Evolutionary conservation across 2,797 vertebrate genomes (phyloP), one percentile per base, ranked within the genome.

Genomic region (Microcaecilia unicolor): DNA sequence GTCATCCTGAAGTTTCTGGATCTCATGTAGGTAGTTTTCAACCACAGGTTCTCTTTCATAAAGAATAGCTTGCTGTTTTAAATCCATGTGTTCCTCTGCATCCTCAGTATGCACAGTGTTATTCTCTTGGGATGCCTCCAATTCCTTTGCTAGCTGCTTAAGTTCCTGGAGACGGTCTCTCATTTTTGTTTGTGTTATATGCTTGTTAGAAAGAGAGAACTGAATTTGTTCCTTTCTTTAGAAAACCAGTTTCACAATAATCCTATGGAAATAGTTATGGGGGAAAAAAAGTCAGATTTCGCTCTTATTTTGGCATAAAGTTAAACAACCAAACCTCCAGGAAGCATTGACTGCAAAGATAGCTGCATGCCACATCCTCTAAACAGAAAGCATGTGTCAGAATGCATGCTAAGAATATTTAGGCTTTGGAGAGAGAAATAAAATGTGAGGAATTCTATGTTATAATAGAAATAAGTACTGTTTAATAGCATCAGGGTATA

Each of bases 121-220:
- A 17, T 48, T 58, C 31, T 68, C 55, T 51, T 45, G 64, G 22
- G 36, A 67, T 55, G 45, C 24, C 32, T 83, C 71, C 1, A 62
- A 55, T 54, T 93, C 81, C 27, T 76, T 89, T 41, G 81, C 81
- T 48, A 46, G 74, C 49, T 84, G 68, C 56, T 67, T 88, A 38
- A 98, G 49, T 60, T 98, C 93, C 40, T 88, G 83, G 55, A 97
- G 73, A 10, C 92, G 84, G 45, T 98, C 92, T 73, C 47, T 95
- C 92, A 98, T 85, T 39, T 64, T 64, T 20, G 7, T 42, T 7
- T n/a, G n/a, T n/a, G n/a, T n/a, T n/a, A n/a, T 2, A 4, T 6
- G 7, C 18, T 54, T 30, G 34, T 35, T 18, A n/a, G 31, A 25
- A 10, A 25, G 23, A 30, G 22, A 22, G 36, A 34, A 9, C 34